These are phyloP conservation scores for Euclidia mi DNA, from an alignment of 2,888 invertebrate species.

Conservation along the genomic window DNA sequence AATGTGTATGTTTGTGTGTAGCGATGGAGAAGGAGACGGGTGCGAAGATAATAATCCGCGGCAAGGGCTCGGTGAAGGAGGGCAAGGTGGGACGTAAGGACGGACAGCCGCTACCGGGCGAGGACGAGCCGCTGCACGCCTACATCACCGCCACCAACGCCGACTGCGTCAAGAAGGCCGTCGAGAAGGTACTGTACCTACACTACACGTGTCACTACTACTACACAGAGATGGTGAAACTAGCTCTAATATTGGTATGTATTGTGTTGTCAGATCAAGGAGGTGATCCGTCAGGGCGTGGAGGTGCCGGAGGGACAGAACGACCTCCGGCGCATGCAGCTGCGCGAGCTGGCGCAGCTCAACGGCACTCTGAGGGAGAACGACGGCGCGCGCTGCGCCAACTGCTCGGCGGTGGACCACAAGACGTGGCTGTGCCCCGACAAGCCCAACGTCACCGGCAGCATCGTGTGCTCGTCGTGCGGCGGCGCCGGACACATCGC, in stretches of 20 bases:
- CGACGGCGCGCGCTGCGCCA: constrained; percentile 96
- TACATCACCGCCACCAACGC: constrained; percentile 99
- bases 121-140: constrained; percentile 99
- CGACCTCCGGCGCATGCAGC: constrained; percentile 98
- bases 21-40: constrained; percentile 99
- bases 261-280: constrained; percentile 93
- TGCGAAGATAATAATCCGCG: constrained; percentile 99
- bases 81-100: constrained; percentile 99
- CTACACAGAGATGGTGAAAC: too few relatives aligned
- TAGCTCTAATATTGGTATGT: neutral
- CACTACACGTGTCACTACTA: neutral
- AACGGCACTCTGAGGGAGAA: constrained; percentile 99
- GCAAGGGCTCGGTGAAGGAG: constrained; percentile 99
- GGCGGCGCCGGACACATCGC: constrained; percentile 99
- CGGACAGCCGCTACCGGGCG: constrained; percentile 99
- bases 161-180: constrained; percentile 99
- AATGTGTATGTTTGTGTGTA: constrained; percentile 56
- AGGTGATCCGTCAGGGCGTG: constrained; percentile 99
- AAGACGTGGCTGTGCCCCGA: constrained; percentile 98
- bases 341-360: constrained; percentile 98
- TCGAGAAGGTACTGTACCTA: constrained; percentile 93
- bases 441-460: constrained; percentile 98
- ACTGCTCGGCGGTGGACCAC: constrained; percentile 98
- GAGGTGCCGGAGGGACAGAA: constrained; percentile 99
- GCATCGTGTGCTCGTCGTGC: constrained; percentile 98